Evolutionary conservation across 2,797 vertebrate genomes (phyloP).

Genomic region (Hapalemur alaotrensis): DNA sequence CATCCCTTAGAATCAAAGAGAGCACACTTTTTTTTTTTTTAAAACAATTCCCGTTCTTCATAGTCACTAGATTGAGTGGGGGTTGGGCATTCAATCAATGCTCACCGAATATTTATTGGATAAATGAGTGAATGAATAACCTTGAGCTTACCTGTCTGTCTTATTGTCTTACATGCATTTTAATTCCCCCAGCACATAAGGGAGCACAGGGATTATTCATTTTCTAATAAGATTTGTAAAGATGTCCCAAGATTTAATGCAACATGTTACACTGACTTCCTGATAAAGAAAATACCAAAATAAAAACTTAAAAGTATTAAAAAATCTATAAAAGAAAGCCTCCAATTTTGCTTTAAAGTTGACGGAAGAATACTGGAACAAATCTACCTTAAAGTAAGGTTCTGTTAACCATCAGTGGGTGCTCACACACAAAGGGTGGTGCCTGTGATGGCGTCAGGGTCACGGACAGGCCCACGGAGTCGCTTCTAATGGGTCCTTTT

Average conservation of each 20-base stretch:
- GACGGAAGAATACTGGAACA: neutral
- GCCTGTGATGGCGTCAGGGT: too few species aligned
- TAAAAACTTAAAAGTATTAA: neutral
- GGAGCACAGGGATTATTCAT: neutral
- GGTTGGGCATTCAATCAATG: neutral
- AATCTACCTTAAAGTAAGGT: neutral
- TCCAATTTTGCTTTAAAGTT: neutral
- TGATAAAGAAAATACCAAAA: neutral
- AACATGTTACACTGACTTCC: neutral
- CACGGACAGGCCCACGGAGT: neutral
- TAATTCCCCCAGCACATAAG: neutral
- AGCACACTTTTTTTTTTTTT: too few species aligned
- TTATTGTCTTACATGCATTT: neutral
- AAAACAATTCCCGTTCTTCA: too few species aligned
- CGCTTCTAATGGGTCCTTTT: neutral
- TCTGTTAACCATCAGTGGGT: too few species aligned
- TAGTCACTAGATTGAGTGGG: neutral
- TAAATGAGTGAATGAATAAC: neutral
- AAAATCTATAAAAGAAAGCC: neutral
- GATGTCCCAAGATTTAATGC: neutral
- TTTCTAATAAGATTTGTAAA: neutral
- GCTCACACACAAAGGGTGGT: neutral
- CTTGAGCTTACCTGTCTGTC: neutral
- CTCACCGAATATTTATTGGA: neutral
- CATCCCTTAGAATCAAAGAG: too few species aligned